Evolutionary conservation across 2,888 invertebrate species (phyloP), one percentile per base, ranked within the genome.

Genomic region (Athalia circularis): DNA sequence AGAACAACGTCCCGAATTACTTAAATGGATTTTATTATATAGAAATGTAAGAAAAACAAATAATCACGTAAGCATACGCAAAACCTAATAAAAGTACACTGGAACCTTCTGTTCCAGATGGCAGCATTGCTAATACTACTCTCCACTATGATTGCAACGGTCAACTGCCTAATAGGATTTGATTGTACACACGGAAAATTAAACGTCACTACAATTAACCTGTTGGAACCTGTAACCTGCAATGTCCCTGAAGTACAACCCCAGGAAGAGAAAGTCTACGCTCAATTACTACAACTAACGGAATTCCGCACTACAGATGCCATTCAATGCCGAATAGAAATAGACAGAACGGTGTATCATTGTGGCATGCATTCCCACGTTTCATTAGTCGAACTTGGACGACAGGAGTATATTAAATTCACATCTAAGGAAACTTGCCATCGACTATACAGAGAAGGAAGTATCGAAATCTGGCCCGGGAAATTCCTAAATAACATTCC

Each of bases 161-260:
- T 29, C 29, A 29, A 29, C 29, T 29, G 29, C 29, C 29, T 29
- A 29, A 29, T 29, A 29, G 29, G 29, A 29, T 29, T 29, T 2
- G 29, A 29, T 29, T 29, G 29, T 29, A 29, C 29, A 29, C 29
- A 29, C 29, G 29, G 29, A 29, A 29, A 29, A 29, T 29, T 29
- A 29, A 29, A 29, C 29, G 29, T 29, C 29, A 29, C 79, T 0
- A 80, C 79, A 4, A 3, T 80, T 0, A 78, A 76, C 1, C 8
- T 78, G 11, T 65, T 78, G 29, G 29, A 29, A 29, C 29, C 29
- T 29, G 29, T 29, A 29, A 29, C 29, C 29, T 29, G 29, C 29
- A 29, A 29, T 29, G 29, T 29, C 29, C 29, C 29, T 29, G 29
- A 29, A 29, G 29, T 29, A 29, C 29, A 29, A 29, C 29, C 29